Percentiles rank a stretch among this genome's conserved stretches.
Evolutionary conservation across 2,888 invertebrate genomes (phyloP).

Genomic region (Petrolisthes cinctipes): DNA sequence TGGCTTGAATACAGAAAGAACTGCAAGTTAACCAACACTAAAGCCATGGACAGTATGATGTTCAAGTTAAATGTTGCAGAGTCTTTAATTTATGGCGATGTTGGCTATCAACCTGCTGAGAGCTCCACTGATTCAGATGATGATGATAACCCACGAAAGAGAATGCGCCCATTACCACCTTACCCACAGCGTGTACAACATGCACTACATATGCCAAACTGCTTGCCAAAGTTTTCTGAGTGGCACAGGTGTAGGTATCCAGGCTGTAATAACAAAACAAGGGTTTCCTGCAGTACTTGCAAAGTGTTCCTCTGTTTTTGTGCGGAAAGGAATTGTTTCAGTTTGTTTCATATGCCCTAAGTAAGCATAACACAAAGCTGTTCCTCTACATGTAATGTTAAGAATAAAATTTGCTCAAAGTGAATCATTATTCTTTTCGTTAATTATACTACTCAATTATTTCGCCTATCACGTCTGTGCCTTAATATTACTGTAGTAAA

Average conservation of each 20-base stretch:
- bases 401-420: too few species aligned
- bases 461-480: too few species aligned
- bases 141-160: too few species aligned
- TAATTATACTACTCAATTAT: too few species aligned
- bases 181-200: not conserved
- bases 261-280: not conserved
- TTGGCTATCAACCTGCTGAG: not conserved
- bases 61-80: not conserved
- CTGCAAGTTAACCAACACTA: too few species aligned
- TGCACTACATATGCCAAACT: not conserved
- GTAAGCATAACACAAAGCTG: not conserved
- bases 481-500: too few species aligned
- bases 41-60: too few species aligned
- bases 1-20: too few species aligned
- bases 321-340: too few species aligned
- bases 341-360: not conserved
- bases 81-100: not conserved
- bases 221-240: not conserved
- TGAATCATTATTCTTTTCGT: too few species aligned
- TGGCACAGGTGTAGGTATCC: not conserved
- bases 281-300: not conserved
- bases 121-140: not conserved
- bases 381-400: too few species aligned
- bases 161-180: not conserved
- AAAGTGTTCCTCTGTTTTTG: not conserved